Percentiles rank a stretch among this genome's conserved stretches.
These are phyloP conservation scores for Ispidina picta DNA, from an alignment of 2,797 vertebrate genomes.

Conservation along the genomic window DNA sequence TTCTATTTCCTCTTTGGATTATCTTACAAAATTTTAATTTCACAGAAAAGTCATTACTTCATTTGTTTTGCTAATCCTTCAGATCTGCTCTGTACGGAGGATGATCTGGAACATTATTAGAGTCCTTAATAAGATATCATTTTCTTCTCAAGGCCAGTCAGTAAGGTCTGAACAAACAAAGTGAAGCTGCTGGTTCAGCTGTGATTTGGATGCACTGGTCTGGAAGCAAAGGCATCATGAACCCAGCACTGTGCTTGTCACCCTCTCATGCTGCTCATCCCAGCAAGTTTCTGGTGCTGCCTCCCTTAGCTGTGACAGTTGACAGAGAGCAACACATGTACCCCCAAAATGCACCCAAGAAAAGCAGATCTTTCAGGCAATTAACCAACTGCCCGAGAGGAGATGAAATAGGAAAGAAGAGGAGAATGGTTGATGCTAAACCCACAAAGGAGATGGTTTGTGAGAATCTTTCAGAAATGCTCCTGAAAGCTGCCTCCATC, in stretches of 20 bases:
- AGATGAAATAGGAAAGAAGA: not conserved
- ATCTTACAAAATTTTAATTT: conserved; percentile 56
- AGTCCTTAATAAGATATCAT: conserved; percentile 49
- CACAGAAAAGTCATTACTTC: conserved; percentile 52
- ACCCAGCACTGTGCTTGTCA: fast-evolving
- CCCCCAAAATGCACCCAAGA: not conserved
- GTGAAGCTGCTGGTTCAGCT: not conserved
- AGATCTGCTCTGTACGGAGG: conserved; percentile 34
- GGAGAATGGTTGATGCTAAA: not conserved
- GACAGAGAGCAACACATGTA: not conserved
- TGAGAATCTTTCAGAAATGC: not conserved
- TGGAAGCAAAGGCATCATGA: not conserved
- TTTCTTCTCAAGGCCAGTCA: conserved; percentile 21
- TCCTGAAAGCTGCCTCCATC: not conserved
- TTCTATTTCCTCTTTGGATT: conserved; percentile 61
- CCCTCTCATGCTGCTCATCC: not conserved
- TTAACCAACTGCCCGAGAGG: fast-evolving
- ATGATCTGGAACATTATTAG: conserved; percentile 54
- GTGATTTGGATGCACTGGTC: not conserved
- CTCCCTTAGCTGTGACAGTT: too few relatives aligned
- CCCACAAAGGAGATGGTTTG: not conserved
- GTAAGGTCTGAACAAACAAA: conserved; percentile 36
- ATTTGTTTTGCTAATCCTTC: conserved; percentile 67
- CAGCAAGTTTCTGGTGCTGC: not conserved
- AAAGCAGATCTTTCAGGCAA: not conserved